Conservation (phyloP, 1,140 invertebrate genomes). For the Halesus radiatus region DNA sequence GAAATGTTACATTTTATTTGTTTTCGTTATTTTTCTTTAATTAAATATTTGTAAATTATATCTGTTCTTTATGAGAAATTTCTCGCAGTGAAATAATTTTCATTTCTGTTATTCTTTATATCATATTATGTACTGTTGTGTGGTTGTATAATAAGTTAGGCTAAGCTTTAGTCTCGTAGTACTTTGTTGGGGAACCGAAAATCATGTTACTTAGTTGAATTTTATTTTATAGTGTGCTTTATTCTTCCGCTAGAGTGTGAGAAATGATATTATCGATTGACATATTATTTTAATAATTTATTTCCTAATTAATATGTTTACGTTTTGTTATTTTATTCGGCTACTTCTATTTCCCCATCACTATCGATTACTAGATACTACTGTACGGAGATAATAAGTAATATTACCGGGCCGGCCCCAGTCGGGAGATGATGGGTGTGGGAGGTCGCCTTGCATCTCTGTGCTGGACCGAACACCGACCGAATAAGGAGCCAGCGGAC, state of each 20-base stretch:
- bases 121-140: slow-evolving; percentile 49
- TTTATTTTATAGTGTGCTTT: slow-evolving; percentile 33
- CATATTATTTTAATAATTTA: slow-evolving; percentile 23
- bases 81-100: slow-evolving; percentile 50
- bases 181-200: slow-evolving; percentile 33
- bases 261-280: slow-evolving; percentile 10
- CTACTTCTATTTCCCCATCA: slow-evolving; percentile 28
- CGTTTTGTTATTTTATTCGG: slow-evolving; percentile 34
- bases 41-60: slow-evolving; percentile 54
- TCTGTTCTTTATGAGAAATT: slow-evolving; percentile 53
- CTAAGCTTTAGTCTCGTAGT: slow-evolving; percentile 7
- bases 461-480: not conserved
- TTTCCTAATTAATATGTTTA: slow-evolving; percentile 11
- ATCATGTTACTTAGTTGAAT: slow-evolving; percentile 55
- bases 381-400: slow-evolving; percentile 57
- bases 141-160: slow-evolving; percentile 44
- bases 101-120: slow-evolving; percentile 51
- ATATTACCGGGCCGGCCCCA: slow-evolving; percentile 3
- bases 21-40: slow-evolving; percentile 56
- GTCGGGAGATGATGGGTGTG: not conserved
- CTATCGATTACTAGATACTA: slow-evolving; percentile 42
- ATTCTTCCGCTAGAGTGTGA: not conserved
- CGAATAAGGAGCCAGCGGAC: not conserved
- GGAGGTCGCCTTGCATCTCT: not conserved
- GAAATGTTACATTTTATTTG: slow-evolving; percentile 51